Conservation (phyloP, 2,797 vertebrate genomes). For the Oreochromis grahami region DNA sequence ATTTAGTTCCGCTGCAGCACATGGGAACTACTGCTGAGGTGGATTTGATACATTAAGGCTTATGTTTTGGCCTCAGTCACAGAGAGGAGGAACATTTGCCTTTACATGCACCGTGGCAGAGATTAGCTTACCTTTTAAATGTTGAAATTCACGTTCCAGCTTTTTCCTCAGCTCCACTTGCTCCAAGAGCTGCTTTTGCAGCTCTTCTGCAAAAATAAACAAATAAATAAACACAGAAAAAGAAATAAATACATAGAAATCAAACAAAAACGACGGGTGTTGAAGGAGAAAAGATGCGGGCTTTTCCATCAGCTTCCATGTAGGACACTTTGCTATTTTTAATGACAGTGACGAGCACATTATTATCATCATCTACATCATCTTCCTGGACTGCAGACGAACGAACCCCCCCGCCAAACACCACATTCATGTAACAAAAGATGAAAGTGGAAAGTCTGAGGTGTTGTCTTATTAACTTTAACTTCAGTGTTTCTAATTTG, state of each 20-base stretch:
- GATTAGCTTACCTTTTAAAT: slow-evolving; percentile 87
- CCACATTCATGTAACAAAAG: not conserved
- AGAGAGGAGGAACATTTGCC: not conserved
- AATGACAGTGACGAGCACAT: slow-evolving; percentile 22
- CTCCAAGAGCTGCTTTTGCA: slow-evolving; percentile 94
- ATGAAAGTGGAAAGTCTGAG: not conserved
- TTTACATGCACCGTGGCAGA: not conserved
- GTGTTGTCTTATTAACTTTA: not conserved
- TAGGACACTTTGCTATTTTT: slow-evolving; percentile 35
- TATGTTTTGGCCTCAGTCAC: not conserved
- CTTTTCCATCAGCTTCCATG: not conserved
- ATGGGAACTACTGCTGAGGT: not conserved
- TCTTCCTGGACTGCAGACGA: not conserved
- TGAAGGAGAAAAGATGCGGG: not conserved
- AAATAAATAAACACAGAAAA: not conserved
- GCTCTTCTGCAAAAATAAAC: slow-evolving; percentile 80
- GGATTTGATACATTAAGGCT: not conserved
- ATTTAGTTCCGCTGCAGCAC: not conserved
- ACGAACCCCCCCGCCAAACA: not conserved
- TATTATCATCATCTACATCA: not conserved
- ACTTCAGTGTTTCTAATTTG: not conserved
- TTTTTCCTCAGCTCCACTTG: slow-evolving; percentile 97
- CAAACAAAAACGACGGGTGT: slow-evolving; percentile 17
- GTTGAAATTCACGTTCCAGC: slow-evolving; percentile 94
- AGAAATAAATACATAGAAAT: not conserved